A percentile compares a stretch with the other conserved stretches of the same genome.
phyloP scores from a whole-genome alignment of 2,888 invertebrate genomes.

The Keiferia lycopersicella region DNA sequence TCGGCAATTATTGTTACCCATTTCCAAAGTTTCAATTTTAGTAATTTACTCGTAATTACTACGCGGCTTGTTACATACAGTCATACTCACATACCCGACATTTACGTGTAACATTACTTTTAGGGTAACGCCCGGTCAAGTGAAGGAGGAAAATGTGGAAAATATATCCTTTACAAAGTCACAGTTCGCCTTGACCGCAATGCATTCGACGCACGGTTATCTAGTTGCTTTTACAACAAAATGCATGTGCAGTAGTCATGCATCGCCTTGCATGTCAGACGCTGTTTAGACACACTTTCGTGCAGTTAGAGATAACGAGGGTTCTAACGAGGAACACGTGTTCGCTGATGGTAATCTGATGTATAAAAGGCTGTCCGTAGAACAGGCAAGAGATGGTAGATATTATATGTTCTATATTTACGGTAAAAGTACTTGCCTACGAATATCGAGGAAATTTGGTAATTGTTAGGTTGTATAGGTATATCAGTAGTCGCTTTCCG shows the following conservation, averaged over 20 bases:
- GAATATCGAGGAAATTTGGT: background rate
- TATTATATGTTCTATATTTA: no score
- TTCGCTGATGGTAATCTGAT: background rate
- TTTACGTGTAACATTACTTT: background rate
- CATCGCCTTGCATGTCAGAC: background rate
- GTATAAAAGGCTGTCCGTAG: background rate
- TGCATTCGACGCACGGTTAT: background rate
- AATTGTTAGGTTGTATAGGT: no score
- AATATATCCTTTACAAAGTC: slow-evolving; percentile 1
- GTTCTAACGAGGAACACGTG: background rate
- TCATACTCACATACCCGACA: background rate
- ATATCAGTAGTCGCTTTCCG: no score
- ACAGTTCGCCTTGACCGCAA: slow-evolving; percentile 14
- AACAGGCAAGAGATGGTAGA: background rate
- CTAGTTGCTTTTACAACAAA: background rate
- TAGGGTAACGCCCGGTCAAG: background rate
- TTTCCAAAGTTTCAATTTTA: background rate
- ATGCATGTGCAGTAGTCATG: background rate
- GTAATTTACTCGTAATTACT: no score
- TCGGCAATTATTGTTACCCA: no score
- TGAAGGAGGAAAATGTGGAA: slow-evolving; percentile 19
- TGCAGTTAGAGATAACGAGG: background rate
- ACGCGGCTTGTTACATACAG: no score
- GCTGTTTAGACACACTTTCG: slow-evolving; percentile 13
- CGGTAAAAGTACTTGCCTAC: no score